These are phyloP conservation scores for Champsocephalus esox DNA, from an alignment of 2,797 vertebrate genomes.

Conservation along the genomic window DNA sequence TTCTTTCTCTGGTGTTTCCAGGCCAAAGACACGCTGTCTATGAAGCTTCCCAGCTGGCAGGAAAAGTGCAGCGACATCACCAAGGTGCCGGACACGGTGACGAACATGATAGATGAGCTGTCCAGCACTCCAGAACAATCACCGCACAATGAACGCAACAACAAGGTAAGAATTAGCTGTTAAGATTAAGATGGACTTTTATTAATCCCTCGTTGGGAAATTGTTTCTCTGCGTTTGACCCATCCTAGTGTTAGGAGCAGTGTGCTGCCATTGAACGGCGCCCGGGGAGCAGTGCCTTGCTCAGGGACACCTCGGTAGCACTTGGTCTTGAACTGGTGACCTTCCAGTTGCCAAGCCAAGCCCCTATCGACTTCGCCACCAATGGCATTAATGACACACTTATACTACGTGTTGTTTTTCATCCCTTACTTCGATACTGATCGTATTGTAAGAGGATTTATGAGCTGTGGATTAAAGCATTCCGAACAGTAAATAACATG, in stretches of 20 bases:
- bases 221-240: too few relatives aligned
- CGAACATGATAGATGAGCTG: conserved; percentile 89
- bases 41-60: conserved; percentile 92
- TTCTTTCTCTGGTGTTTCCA: conserved; percentile 58
- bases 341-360: too few relatives aligned
- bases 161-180: conserved; percentile 79
- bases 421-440: neutral
- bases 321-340: too few relatives aligned
- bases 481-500: neutral
- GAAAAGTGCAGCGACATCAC: conserved; percentile 93
- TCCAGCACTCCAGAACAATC: conserved; percentile 88
- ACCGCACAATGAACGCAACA: conserved; percentile 81
- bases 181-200: too few relatives aligned
- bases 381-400: too few relatives aligned
- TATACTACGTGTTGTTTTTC: neutral
- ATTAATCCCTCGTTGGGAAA: too few relatives aligned
- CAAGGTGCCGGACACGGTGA: conserved; percentile 91
- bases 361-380: too few relatives aligned
- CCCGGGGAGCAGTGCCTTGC: too few relatives aligned
- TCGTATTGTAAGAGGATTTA: neutral
- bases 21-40: conserved; percentile 90
- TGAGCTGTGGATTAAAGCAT: conserved; percentile 10
- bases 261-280: too few relatives aligned
- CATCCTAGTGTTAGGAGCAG: too few relatives aligned
- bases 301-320: too few relatives aligned